Percentiles rank a stretch among this genome's conserved stretches.
These are phyloP conservation scores for Allobates femoralis DNA, from an alignment of 2,797 vertebrate genomes.

Conservation along the genomic window DNA sequence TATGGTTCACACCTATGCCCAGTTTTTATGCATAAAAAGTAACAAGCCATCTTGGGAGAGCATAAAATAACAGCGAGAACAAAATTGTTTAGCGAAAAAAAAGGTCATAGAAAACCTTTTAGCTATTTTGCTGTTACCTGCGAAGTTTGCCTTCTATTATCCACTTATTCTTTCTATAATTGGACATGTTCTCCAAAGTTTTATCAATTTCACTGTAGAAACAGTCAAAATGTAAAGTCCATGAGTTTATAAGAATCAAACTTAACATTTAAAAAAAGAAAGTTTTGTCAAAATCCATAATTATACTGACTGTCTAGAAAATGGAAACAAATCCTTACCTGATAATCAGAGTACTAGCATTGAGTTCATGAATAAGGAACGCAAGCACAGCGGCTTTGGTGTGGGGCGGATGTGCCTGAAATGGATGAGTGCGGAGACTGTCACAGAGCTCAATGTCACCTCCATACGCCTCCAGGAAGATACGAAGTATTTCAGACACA, in stretches of 20 bases:
- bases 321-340: conserved; percentile 74
- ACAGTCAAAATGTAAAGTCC: not conserved
- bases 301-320: too few species aligned
- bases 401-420: conserved; percentile 88
- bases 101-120: not conserved
- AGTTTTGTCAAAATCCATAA: too few species aligned
- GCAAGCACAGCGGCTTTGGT: conserved; percentile 88
- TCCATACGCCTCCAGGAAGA: conserved; percentile 89
- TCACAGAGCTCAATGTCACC: conserved; percentile 85
- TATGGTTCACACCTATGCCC: too few species aligned
- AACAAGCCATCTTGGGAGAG: not conserved
- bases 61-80: not conserved
- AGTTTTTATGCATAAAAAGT: too few species aligned
- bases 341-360: conserved; percentile 87
- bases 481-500: conserved; percentile 90
- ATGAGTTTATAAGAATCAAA: not conserved
- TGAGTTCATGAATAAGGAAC: conserved; percentile 91
- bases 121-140: conserved; percentile 76
- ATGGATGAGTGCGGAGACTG: conserved; percentile 88
- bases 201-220: conserved; percentile 91
- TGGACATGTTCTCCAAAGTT: conserved; percentile 91
- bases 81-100: not conserved
- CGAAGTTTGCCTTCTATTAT: conserved; percentile 94
- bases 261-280: not conserved
- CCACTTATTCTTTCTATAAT: conserved; percentile 95